Evolutionary conservation across 1,140 invertebrate genomes (phyloP).

Genomic region (Belonocnema kinseyi): DNA sequence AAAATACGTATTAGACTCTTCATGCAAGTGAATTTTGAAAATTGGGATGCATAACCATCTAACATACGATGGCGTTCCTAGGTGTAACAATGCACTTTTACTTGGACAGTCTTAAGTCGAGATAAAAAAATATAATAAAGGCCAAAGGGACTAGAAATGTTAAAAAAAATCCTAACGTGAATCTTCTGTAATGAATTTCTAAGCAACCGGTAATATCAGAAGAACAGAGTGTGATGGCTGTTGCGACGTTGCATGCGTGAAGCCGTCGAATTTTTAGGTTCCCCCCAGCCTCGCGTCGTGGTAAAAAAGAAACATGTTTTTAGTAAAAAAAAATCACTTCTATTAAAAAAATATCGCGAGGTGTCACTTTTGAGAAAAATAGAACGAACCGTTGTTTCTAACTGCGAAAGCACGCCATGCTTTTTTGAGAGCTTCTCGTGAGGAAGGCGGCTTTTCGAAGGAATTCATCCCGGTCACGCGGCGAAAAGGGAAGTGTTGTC

Average conservation of each 20-base stretch:
- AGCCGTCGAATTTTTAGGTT: slow-evolving; percentile 22
- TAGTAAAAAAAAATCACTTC: not conserved
- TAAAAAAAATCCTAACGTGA: not conserved
- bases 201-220: slow-evolving; percentile 12
- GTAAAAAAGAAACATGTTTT: slow-evolving; percentile 9
- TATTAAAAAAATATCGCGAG: not conserved
- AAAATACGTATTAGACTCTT: not conserved
- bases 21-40: too few species aligned
- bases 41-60: not conserved
- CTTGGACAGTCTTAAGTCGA: not conserved
- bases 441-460: slow-evolving; percentile 14
- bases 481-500: not conserved
- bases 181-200: not conserved
- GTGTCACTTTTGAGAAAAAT: slow-evolving; percentile 1
- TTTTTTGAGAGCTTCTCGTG: slow-evolving; percentile 22
- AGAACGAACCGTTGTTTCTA: slow-evolving; percentile 1
- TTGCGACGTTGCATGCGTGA: slow-evolving; percentile 30
- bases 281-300: not conserved
- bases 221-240: slow-evolving; percentile 16
- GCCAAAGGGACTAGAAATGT: not conserved
- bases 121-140: not conserved
- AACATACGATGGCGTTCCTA: slow-evolving; percentile 10
- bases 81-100: not conserved
- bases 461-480: slow-evolving; percentile 6
- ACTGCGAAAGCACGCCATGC: slow-evolving; percentile 18